Base-by-base conservation (phyloP, 2,113 vertebrate genomes). In the Salminus brasiliensis region DNA sequence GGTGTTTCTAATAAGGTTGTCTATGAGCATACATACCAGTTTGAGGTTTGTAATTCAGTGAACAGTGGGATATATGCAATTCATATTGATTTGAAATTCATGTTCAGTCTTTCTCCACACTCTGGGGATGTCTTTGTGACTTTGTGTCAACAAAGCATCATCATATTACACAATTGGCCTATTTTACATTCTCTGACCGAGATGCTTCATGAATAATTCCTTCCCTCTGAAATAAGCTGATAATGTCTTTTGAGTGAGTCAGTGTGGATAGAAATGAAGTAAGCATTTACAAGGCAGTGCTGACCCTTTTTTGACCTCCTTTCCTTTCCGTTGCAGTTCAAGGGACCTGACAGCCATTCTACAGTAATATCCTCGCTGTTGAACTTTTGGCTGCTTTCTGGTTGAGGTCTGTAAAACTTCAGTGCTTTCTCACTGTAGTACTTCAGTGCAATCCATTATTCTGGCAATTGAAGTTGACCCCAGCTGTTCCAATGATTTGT, bases 281-380 rank as follows among this genome's bases (percentile, higher is more conserved):
- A 29, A 43, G 55, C 63, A 75, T 73, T 72, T 66, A 67, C 36
- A 69, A 75, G 15, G 21, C 72, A 39, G 52, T 69, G 29, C 15
- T 69, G 72, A 76, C 72, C 72, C 65, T 65, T 81, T 69, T 75
- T 62, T 69, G 66, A 39, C 57, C 57, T 39, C 68, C 49, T 49
- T 69, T 69, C 49, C 12, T 55, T 74, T 60, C 27, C 18, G 32
- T 25, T 12, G 57, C 30, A 23, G 25, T 68, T 53, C 18, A 60
- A 30, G 32, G 70, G 69, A 36, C 27, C 72, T 81, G 72, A 67
- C 52, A 62, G 55, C 30, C 49, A 9, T 32, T 68, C 55, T 52
- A 53, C 41, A 49, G 77, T 65, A 27, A 75, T 27, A 70, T 36
- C 36, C 15, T 47, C 62, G 10, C 34, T 45, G 52, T 8, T 68